Conservation (phyloP, 2,797 vertebrate genomes). For the Gymnothorax javanicus region DNA sequence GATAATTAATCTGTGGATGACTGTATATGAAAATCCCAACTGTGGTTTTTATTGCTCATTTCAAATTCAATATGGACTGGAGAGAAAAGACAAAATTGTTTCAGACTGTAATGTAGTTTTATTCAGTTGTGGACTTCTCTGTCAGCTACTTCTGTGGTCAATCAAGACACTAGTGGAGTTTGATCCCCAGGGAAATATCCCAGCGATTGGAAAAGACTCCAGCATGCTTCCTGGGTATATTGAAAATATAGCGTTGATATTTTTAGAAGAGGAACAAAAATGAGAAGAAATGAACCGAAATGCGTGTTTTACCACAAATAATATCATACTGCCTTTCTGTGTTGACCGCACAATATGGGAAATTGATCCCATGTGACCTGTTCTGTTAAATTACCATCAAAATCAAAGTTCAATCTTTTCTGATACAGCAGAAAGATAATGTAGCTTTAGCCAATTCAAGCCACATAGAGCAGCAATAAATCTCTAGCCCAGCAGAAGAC, state of each 20-base stretch:
- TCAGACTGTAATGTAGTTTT: no score
- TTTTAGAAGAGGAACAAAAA: background rate
- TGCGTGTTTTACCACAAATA: background rate
- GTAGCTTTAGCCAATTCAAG: background rate
- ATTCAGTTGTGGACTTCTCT: background rate
- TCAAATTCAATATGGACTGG: no score
- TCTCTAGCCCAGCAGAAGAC: background rate
- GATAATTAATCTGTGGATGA: no score
- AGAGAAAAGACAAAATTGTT: no score
- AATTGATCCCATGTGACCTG: background rate
- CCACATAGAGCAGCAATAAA: background rate
- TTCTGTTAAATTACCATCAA: background rate
- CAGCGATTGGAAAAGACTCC: background rate
- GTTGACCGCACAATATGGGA: background rate
- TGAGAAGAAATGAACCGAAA: background rate
- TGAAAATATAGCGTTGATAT: background rate
- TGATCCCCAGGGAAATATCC: conserved; percentile 5
- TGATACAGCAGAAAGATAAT: background rate
- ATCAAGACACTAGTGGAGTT: conserved; percentile 1
- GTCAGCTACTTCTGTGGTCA: background rate
- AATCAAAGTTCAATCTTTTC: background rate
- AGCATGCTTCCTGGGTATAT: background rate
- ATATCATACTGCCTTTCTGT: background rate
- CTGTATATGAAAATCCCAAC: no score
- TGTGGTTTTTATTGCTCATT: no score